Evolutionary conservation across 2,797 vertebrate species (phyloP), one percentile per base, ranked within the genome.

Genomic region (Rhabdomys pumilio): DNA sequence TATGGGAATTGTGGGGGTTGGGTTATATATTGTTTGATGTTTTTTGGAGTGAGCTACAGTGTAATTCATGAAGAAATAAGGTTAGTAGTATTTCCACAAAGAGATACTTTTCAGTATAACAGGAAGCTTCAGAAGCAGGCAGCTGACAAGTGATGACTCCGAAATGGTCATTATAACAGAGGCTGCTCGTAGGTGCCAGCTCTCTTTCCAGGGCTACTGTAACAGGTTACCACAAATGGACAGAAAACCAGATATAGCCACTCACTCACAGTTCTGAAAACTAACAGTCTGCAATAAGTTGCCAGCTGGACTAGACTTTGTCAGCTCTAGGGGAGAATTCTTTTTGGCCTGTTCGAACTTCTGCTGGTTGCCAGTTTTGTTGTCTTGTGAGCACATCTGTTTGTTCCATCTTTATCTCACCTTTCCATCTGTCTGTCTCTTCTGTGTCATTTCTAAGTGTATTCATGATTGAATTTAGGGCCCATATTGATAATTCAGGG

Each of bases 31-130:
- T 87, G 10, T n/a, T 14, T 73, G 19, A 83, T 89, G 44, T 2
- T 57, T 93, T 93, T 93, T 67, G 73, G 77, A 65, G 34, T 81
- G 34, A 81, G 59, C 29, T 44, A 87, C n/a, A 55, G n/a, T 93
- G 26, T 61, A 87, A 85, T 89, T 92, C 44, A 72, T 81, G 76
- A 76, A 84, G 17, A 95, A 87, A 41, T 91, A 84, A 17, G 69
- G 61, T 91, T 65, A 67, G 41, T 84, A 53, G 34, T 80, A 12
- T 93, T 83, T 92, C 47, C 31, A 50, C 47, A 82, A 47, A 57
- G 65, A 80, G 47, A 67, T 26, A 50, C 6, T 76, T 96, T 84
- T 91, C 11, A 67, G 22, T 20, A 19, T 67, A 61, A 29, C 12
- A 4, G 73, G 41, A 69, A 50, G 50, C 63, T 61, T 94, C 3